phyloP scores from a whole-genome alignment of 2,888 invertebrate genomes.

The Drosophila greeni region DNA sequence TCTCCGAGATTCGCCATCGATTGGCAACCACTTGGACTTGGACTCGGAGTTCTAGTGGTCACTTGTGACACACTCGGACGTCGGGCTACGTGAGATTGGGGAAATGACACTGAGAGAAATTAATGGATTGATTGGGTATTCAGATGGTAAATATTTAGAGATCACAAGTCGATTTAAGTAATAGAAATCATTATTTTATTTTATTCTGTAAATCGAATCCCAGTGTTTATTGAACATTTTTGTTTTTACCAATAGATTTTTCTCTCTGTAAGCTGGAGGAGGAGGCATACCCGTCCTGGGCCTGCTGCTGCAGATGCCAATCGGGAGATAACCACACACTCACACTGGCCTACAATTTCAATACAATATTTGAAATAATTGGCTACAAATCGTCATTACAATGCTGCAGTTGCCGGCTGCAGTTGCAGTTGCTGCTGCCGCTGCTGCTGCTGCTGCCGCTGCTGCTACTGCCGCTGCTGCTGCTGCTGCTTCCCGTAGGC shows the following conservation, averaged over 20 bases:
- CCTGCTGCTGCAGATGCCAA: conserved; percentile 58
- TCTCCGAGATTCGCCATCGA: conserved; percentile 26
- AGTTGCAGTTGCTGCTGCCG: conserved; percentile 19
- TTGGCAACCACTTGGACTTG: conserved; percentile 31
- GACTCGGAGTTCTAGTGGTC: conserved; percentile 26
- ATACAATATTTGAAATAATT: conserved; percentile 76
- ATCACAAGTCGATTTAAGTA: no score
- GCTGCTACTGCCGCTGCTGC: conserved; percentile 34
- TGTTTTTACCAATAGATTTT: no score
- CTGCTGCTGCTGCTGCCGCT: conserved; percentile 37
- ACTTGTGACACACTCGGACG: conserved; percentile 48
- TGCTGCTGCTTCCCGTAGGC: conserved; percentile 52
- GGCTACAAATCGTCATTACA: conserved; percentile 77
- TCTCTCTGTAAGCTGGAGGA: not conserved
- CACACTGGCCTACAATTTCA: conserved; percentile 69
- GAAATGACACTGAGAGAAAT: conserved; percentile 8
- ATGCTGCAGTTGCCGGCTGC: conserved; percentile 37
- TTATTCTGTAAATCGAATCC: no score
- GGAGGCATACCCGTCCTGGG: conserved; percentile 8
- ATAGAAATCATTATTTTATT: no score
- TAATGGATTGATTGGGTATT: not conserved
- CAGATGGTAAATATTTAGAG: not conserved
- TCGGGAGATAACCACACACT: conserved; percentile 56
- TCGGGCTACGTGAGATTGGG: conserved; percentile 34
- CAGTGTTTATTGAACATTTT: no score